Evolutionary conservation across 2,888 invertebrate species (phyloP), one percentile per base, ranked within the genome.

Genomic region (Cryptocheilus praepositus): DNA sequence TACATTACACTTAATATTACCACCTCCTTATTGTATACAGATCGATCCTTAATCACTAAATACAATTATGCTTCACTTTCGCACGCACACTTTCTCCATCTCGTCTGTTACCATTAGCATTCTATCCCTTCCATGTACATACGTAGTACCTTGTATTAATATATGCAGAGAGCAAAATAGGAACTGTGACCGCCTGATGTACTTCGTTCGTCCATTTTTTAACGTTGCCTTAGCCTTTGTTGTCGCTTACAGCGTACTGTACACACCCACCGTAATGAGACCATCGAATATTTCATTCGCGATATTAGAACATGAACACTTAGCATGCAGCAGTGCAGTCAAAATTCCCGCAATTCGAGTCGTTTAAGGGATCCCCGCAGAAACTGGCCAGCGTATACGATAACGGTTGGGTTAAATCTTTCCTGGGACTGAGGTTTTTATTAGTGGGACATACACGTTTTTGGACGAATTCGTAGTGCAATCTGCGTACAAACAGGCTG

Each of bases 131-230:
- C 19, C 46, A 25, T 64, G n/a, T 58, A 68, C 49, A 70, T 61
- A 73, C 45, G 56, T 70, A 77, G 63, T 70, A 70, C 67, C 80
- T 73, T 15, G 28, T 52, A 51, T 22, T 70, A 72, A 77, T 68
- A 19, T 73, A 75, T 68, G 72, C 77, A 71, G 71, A 72, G 80
- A 81, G 81, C 81, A 81, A 84, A 84, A 84, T 86, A 86, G 86
- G 86, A 86, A 86, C 86, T 86, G 85, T 86, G 82, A 81, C 83
- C 83, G 82, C 85, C 86, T 86, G 86, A 81, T 83, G 83, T 84
- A 85, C 84, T 67, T 71, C 62, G 61, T 77, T 77, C 70, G 71
- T 76, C 75, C 68, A 22, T 61, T 46, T 64, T 59, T 69, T 52
- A 55, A 18, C 13, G 11, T 36, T 36, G 11, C 36, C 7, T 36